These are phyloP conservation scores for Temnothorax ravouxi DNA, from an alignment of 2,888 invertebrate genomes.

Conservation along the genomic window DNA sequence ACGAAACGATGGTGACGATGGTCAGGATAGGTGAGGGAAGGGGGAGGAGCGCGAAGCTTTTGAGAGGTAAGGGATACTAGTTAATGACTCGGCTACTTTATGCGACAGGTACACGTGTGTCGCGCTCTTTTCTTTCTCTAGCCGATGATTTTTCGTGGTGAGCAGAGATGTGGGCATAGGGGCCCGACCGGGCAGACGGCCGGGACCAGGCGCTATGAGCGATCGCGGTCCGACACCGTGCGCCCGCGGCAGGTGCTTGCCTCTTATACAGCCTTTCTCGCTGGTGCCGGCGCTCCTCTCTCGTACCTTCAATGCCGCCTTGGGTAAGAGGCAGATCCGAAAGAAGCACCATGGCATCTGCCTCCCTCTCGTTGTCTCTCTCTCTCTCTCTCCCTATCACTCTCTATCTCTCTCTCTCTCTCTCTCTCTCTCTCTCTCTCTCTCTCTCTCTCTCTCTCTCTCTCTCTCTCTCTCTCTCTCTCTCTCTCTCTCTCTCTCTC, in stretches of 20 bases:
- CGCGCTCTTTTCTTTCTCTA: constrained; percentile 59
- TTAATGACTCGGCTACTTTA: constrained; percentile 71
- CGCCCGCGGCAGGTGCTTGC: constrained; percentile 81
- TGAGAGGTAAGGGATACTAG: constrained; percentile 26
- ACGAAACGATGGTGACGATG: neutral
- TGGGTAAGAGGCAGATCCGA: constrained; percentile 71
- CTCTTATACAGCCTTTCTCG: constrained; percentile 77
- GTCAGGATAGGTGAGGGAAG: neutral
- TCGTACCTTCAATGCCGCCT: constrained; percentile 75
- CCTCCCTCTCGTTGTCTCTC: constrained; percentile 58
- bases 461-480: too few species aligned
- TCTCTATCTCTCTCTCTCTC: too few species aligned
- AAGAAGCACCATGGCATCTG: constrained; percentile 75
- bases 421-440: too few species aligned
- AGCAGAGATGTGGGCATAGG: constrained; percentile 80
- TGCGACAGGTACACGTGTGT: constrained; percentile 53
- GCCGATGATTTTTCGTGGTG: constrained; percentile 73
- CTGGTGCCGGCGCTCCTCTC: constrained; percentile 73
- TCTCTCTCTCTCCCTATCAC: constrained; percentile 16
- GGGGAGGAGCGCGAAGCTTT: constrained; percentile 15
- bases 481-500: too few species aligned
- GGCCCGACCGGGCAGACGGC: constrained; percentile 68
- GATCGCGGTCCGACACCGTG: constrained; percentile 75
- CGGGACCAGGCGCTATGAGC: constrained; percentile 68
- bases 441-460: too few species aligned